Percentiles rank a stretch among this genome's conserved stretches.
Evolutionary conservation across 2,113 vertebrate species (phyloP).

Genomic region (Brienomyrus longianalis): DNA sequence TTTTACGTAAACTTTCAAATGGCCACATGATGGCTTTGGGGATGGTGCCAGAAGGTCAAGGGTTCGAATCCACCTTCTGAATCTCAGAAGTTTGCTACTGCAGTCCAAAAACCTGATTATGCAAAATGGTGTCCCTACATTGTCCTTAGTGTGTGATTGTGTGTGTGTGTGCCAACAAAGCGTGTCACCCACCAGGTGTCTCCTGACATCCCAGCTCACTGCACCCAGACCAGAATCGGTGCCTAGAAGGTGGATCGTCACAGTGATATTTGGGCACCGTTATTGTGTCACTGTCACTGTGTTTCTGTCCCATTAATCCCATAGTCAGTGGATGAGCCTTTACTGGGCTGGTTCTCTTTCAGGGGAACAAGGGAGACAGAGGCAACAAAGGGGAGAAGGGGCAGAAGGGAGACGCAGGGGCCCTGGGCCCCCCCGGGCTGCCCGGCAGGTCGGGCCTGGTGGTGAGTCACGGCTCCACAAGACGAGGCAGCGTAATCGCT

Average conservation of each 20-base stretch:
- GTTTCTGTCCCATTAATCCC: neutral
- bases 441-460: constrained; percentile 69
- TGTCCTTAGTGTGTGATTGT: neutral
- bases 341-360: neutral
- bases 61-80: neutral
- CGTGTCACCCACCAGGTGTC: neutral
- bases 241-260: neutral
- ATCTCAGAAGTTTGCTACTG: neutral
- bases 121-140: neutral
- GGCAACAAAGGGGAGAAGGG: constrained; percentile 66
- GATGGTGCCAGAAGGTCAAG: neutral
- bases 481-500: neutral
- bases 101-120: neutral
- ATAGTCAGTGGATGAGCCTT: neutral
- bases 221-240: neutral
- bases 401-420: constrained; percentile 68
- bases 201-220: neutral
- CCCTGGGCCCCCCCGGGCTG: constrained; percentile 61
- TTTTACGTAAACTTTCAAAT: neutral
- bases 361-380: constrained; percentile 62
- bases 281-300: neutral
- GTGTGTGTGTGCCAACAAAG: neutral
- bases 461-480: constrained; percentile 56
- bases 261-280: neutral
- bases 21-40: neutral